Base-by-base conservation (phyloP, 1,140 invertebrate genomes). In the Drosophila arizonae region DNA sequence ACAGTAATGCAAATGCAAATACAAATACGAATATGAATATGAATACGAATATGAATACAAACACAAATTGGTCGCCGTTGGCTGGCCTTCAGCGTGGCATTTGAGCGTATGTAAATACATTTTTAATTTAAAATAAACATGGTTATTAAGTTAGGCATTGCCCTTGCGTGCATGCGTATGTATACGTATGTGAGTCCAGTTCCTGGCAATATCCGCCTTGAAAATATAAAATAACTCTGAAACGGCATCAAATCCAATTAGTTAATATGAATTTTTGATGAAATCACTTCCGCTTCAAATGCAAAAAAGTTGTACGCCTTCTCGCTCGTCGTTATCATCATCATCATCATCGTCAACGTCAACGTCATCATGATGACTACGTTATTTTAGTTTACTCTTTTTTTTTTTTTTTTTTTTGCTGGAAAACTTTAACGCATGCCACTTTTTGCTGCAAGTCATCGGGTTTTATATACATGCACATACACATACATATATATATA, bases 181-280 rank as follows among this genome's bases (percentile, higher is more conserved):
- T 17, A 17, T 17, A 17, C 17, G 17, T 46, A 41, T 60, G 26
- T 11, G 66, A 6, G 57, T 54, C 4, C 51, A 70, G 61, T 36
- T 62, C 45, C 60, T 28, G 51, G 51, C 56, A 87, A 81, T 81
- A 76, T 86, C 79, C 82, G 76, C 48, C 58, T 10, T 28, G 11
- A 30, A 52, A 28, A 51, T 52, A 30, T 28, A 6, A 15, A 33
- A 52, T 8, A 30, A 55, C 52, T 79, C 68, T 51, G 54, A 82
- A 82, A 81, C 69, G 79, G 76, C 79, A 79, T 84, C 84, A 87
- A 84, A 87, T 88, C 84, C 82, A 87, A 87, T 87, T 87, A 88
- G 82, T 87, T 87, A 87, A 84, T 88, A 87, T 87, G 82, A 88
- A 87, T 88, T 84, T 87, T 87, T 87, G 84, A 87, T 87, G 82